These are phyloP conservation scores for Cyanistes caeruleus DNA, from an alignment of 2,113 vertebrate genomes.

Conservation along the genomic window DNA sequence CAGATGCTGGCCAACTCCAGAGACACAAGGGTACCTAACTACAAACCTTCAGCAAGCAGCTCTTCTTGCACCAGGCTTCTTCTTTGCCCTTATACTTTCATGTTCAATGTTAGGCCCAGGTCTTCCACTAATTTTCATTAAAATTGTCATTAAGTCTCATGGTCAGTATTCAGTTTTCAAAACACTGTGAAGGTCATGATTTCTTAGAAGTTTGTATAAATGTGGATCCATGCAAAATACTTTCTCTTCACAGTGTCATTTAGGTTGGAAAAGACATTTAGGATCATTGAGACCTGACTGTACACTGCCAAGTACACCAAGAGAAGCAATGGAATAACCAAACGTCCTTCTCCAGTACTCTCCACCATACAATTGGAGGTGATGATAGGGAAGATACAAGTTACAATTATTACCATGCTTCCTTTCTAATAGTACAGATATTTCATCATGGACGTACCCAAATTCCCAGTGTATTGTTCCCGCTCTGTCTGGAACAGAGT, in stretches of 20 bases:
- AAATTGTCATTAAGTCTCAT: not conserved
- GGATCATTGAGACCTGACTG: not conserved
- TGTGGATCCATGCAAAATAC: not conserved
- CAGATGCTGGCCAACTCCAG: not conserved
- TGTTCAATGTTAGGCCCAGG: not conserved
- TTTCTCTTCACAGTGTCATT: not conserved
- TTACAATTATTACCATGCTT: not conserved
- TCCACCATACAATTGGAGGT: not conserved
- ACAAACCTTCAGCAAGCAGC: not conserved
- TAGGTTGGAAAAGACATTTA: not conserved
- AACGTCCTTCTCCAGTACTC: not conserved
- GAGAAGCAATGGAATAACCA: not conserved
- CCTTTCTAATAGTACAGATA: not conserved
- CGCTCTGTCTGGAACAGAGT: no score
- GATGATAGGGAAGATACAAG: fast-evolving
- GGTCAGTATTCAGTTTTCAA: not conserved
- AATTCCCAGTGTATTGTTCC: not conserved
- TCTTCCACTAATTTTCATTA: not conserved
- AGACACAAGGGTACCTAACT: fast-evolving
- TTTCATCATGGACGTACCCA: not conserved
- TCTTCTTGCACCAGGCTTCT: not conserved
- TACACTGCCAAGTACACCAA: not conserved
- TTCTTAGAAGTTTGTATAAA: not conserved
- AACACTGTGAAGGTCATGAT: not conserved
- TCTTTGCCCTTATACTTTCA: not conserved